Evolutionary conservation across 2,113 vertebrate species (phyloP), one percentile per base, ranked within the genome.

Genomic region (Zosterops borbonicus): DNA sequence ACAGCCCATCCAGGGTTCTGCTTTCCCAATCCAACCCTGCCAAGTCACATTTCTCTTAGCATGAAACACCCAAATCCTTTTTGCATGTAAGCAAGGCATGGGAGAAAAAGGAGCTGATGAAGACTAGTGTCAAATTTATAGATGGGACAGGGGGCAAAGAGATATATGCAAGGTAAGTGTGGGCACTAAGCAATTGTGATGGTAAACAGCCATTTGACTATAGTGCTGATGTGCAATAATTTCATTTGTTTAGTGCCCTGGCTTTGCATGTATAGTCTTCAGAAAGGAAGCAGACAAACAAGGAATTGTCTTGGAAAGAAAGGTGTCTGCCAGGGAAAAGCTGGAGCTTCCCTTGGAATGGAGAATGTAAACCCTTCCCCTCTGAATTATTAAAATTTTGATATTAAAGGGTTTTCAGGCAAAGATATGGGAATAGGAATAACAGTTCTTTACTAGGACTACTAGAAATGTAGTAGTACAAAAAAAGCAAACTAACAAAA

Each of bases 131-230:
- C 24, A 60, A 23, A 79, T 69, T 18, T 55, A 46, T n/a, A 19
- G 7, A n/a, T 10, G 4, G 7, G 4, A 9, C 3, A 1, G 3
- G 12, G 7, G 3, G 2, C 22, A 33, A 23, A 12, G 11, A 65
- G 6, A 35, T n/a, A 31, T 2, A 4, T 19, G 6, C 12, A 18
- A 83, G 14, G 4, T 39, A 64, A 83, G 6, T 35, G 12, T 14
- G 22, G 68, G 33, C 10, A 46, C 64, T 81, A 53, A 81, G 18
- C 9, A 84, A 41, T 17, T 53, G 37, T 24, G 20, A 33, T 49
- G 9, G 4, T 18, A 74, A 69, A 62, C 21, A 77, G 22, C 10
- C 64, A 37, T 23, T 62, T 69, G 44, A 35, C 29, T 47, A 9
- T 56, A 74, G 18, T 44, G n/a, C 11, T 85, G 52, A 59, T 31